Evolutionary conservation across 2,113 vertebrate species (phyloP).

Genomic region (Nibea coibor): DNA sequence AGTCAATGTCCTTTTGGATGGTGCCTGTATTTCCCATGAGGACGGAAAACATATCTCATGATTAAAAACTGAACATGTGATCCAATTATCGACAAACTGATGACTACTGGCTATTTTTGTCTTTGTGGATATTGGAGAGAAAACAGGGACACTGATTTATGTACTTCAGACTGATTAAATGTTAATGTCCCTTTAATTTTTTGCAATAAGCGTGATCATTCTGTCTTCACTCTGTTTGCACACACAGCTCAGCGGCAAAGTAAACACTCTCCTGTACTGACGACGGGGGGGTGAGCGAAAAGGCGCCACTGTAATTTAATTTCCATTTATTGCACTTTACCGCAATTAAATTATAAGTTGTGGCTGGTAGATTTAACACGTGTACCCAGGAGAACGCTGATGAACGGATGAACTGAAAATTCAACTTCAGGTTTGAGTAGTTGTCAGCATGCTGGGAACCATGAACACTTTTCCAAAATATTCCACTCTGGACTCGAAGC

Average conservation of each 20-base stretch:
- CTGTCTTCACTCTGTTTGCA: background rate
- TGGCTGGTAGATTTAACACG: background rate
- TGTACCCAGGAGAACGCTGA: background rate
- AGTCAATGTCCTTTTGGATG: constrained; percentile 14
- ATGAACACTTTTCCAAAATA: background rate
- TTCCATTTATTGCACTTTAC: constrained; percentile 20
- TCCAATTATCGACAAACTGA: constrained; percentile 4
- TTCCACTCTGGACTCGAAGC: background rate
- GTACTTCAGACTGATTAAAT: background rate
- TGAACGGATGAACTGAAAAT: background rate
- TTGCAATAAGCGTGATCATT: background rate
- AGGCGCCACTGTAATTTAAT: constrained; percentile 6
- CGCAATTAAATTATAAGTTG: background rate
- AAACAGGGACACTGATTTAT: background rate
- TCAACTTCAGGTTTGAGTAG: background rate
- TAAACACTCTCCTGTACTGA: background rate
- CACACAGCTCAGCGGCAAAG: background rate
- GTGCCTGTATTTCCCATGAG: constrained; percentile 11
- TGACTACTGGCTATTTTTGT: background rate
- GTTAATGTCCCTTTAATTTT: background rate
- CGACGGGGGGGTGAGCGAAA: background rate
- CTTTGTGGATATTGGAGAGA: background rate
- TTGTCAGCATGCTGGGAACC: background rate
- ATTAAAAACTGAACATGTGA: constrained; percentile 11
- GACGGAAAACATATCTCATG: constrained; percentile 2